phyloP scores from a whole-genome alignment of 2,888 invertebrate species.

The Eilema griseolum region DNA sequence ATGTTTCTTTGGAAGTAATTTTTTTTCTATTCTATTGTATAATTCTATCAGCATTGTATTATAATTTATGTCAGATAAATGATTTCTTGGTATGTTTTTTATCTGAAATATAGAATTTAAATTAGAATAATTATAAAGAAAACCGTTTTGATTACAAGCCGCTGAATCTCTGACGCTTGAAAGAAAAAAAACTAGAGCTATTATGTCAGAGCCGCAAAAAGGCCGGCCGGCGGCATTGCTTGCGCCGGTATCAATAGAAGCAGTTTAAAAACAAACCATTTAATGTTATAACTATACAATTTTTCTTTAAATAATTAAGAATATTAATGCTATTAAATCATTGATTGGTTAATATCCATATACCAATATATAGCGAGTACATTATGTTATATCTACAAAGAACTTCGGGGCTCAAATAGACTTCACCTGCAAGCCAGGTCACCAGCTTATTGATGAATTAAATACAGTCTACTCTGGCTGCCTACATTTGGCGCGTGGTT shows the following conservation, averaged over 20 bases:
- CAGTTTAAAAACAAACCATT: slow-evolving; percentile 14
- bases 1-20: background rate
- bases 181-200: slow-evolving; percentile 5
- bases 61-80: background rate
- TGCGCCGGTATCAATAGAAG: slow-evolving; percentile 8
- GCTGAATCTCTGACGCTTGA: background rate
- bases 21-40: background rate
- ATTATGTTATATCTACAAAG: background rate
- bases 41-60: background rate
- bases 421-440: background rate
- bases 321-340: background rate
- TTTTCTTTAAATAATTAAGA: background rate
- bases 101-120: background rate
- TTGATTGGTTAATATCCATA: background rate
- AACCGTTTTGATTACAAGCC: background rate
- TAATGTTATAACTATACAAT: background rate
- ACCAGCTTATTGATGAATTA: background rate
- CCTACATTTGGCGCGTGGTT: too few species aligned
- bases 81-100: background rate
- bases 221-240: slow-evolving; percentile 22
- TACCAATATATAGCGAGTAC: too few species aligned
- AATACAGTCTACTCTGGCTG: background rate
- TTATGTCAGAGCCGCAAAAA: slow-evolving; percentile 24
- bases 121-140: background rate
- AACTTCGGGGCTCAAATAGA: background rate